phyloP scores from a whole-genome alignment of 2,113 vertebrate species.

The Chunga burmeisteri region DNA sequence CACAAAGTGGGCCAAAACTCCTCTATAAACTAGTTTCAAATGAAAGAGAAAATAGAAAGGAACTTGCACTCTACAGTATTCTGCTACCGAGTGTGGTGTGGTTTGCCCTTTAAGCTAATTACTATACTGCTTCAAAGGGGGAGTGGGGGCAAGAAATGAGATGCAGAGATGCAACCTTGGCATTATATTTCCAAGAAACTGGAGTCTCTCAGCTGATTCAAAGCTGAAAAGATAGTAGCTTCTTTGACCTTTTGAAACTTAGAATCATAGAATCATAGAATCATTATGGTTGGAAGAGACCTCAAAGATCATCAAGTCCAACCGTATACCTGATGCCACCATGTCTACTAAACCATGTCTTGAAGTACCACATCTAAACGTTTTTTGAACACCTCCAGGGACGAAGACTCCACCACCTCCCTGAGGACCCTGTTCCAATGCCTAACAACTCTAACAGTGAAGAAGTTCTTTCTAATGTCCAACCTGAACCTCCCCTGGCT shows the following conservation, averaged over 20 bases:
- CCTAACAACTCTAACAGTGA: too few relatives aligned
- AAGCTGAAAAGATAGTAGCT: constrained; percentile 69
- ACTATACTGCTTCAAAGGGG: constrained; percentile 46
- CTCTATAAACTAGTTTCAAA: neutral
- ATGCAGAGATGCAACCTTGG: constrained; percentile 48
- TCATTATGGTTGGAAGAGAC: too few relatives aligned
- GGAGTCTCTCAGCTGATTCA: constrained; percentile 67
- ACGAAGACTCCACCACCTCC: too few relatives aligned
- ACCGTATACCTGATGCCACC: too few relatives aligned
- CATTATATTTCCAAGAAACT: constrained; percentile 51
- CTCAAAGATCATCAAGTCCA: too few relatives aligned
- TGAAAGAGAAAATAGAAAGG: constrained; percentile 37
- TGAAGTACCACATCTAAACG: too few relatives aligned
- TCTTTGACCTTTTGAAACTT: constrained; percentile 71
- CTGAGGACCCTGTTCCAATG: too few relatives aligned
- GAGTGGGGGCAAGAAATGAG: neutral
- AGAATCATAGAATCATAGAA: neutral
- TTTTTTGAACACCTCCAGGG: too few relatives aligned
- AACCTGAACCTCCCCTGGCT: too few relatives aligned
- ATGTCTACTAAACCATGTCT: too few relatives aligned
- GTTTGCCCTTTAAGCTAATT: constrained; percentile 60
- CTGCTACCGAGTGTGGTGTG: neutral
- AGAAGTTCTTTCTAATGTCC: too few relatives aligned
- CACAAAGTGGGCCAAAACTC: neutral
- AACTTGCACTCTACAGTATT: neutral